Percentiles rank a stretch among this genome's conserved stretches.
Evolutionary conservation across 2,888 invertebrate genomes (phyloP).

Genomic region (Subacronicta megacephala): DNA sequence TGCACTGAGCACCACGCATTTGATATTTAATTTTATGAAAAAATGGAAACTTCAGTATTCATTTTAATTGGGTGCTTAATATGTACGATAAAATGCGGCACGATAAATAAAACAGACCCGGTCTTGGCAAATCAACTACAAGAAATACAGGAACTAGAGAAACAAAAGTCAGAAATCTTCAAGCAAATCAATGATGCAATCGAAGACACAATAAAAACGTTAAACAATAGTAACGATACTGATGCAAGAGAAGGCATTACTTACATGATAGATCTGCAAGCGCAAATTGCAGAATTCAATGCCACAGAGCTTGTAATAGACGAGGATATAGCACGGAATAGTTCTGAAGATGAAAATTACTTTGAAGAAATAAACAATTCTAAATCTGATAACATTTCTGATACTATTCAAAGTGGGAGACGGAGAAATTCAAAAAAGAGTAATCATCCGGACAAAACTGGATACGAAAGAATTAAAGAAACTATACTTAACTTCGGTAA

Average conservation of each 20-base stretch:
- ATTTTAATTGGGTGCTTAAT: conserved; percentile 11
- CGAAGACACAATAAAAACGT: conserved; percentile 16
- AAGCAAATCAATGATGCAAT: conserved; percentile 24
- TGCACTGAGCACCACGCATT: background rate
- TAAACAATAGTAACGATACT: conserved; percentile 22
- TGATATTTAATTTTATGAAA: conserved; percentile 1
- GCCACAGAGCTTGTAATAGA: conserved; percentile 10
- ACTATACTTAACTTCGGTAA: conserved; percentile 1
- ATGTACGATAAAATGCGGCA: conserved; percentile 4
- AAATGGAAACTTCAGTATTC: conserved; percentile 14
- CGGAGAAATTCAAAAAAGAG: background rate
- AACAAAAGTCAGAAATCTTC: conserved; percentile 15
- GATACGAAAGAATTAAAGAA: conserved; percentile 19
- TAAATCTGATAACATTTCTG: background rate
- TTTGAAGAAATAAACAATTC: background rate
- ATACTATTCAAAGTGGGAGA: conserved; percentile 3
- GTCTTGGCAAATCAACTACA: background rate
- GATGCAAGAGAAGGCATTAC: conserved; percentile 23
- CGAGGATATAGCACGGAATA: conserved; percentile 1
- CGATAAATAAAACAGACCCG: background rate
- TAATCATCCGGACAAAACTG: background rate
- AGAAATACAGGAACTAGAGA: conserved; percentile 21
- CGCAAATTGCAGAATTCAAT: conserved; percentile 16
- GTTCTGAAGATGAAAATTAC: conserved; percentile 1
- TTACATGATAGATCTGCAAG: conserved; percentile 22